Base-by-base conservation (phyloP, 2,888 invertebrate species). In the Phragmatobia fuliginosa region DNA sequence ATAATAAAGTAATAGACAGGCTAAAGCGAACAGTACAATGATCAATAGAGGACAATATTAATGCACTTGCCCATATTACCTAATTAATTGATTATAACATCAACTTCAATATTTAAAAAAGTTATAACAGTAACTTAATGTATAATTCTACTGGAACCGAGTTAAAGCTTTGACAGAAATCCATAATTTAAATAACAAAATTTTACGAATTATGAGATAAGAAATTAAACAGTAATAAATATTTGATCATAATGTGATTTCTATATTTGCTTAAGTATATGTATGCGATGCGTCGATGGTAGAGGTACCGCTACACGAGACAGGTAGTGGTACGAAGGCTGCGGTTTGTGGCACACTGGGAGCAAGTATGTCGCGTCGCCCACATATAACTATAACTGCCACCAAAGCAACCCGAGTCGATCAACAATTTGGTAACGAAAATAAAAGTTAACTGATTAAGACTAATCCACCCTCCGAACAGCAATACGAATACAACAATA, bases 361-460 rank as follows among this genome's bases (percentile, higher is more conserved):
- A 71, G 33, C 41, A 31, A 33, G 32, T 31, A 45, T 61, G 74
- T 74, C 87, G 41, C 63, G 80, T 86, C 83, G 86, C 86, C 83
- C 86, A 87, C 85, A 86, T 82, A 88, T 87, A 86, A 86, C 85
- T 85, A 86, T 86, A 91, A 89, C 92, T 93, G 93, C 91, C 91
- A 92, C 91, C 92, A 88, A 92, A 91, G 92, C 91, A 90, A 93
- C 91, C 91, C 90, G 88, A 91, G 90, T 90, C 90, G 91, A 89
- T 92, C 90, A 94, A 95, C 95, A 94, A 94, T 93, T 94, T 94
- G 95, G 95, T 94, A 95, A 95, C 95, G 91, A 94, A 94, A 92
- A 90, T 92, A 93, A 93, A 92, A 89, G 90, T 90, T 90, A 94
- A 93, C 92, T 90, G 91, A 89, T 91, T 90, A 90, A 90, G 86